Evolutionary conservation across 2,113 vertebrate species (phyloP).

Genomic region (Nycticebus coucang): DNA sequence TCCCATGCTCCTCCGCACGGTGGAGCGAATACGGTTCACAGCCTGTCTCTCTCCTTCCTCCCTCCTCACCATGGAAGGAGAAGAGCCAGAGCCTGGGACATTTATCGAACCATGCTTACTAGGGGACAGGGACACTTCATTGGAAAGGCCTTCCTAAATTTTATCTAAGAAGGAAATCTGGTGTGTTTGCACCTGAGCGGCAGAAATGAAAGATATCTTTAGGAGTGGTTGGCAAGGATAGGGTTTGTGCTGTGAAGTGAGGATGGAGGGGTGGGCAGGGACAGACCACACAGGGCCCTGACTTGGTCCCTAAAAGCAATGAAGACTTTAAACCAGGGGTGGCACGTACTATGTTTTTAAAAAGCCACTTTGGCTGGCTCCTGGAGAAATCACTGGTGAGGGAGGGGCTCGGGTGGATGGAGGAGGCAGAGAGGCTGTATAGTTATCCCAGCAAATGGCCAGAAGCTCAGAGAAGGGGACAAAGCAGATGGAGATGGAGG

Average conservation of each 20-base stretch:
- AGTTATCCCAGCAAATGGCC: not conserved
- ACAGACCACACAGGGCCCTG: not conserved
- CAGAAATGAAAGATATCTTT: not conserved
- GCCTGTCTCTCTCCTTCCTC: not conserved
- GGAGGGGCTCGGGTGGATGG: not conserved
- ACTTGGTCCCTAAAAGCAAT: not conserved
- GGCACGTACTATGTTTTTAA: not conserved
- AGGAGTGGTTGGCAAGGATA: not conserved
- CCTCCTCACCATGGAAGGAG: not conserved
- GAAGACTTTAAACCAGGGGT: not conserved
- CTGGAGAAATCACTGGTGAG: not conserved
- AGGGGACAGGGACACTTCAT: not conserved
- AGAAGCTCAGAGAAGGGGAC: not conserved
- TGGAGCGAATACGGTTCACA: not conserved
- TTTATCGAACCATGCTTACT: not conserved
- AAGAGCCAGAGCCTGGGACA: not conserved
- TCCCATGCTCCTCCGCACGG: not conserved
- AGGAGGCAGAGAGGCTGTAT: not conserved
- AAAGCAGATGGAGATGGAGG: not conserved
- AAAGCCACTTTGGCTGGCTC: not conserved
- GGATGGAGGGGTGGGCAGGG: not conserved
- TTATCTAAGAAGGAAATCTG: slow-evolving; percentile 13
- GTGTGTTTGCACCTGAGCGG: not conserved
- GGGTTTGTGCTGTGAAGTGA: not conserved
- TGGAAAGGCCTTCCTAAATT: not conserved